These are phyloP conservation scores for Drosophila robusta DNA, from an alignment of 2,888 invertebrate genomes.

Conservation along the genomic window DNA sequence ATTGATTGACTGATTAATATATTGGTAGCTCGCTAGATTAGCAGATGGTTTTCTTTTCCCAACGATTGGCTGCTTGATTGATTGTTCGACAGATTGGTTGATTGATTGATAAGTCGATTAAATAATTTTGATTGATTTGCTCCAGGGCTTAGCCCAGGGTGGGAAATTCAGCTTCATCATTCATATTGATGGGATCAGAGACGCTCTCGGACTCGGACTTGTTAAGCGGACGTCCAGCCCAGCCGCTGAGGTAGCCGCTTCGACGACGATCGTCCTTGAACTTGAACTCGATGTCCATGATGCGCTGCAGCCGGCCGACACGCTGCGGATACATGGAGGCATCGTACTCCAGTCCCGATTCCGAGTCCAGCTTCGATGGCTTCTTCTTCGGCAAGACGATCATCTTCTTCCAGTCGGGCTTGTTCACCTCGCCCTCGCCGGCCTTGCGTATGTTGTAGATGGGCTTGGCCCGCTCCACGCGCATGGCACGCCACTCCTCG, in stretches of 20 bases:
- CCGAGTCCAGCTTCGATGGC: background rate
- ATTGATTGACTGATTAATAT: background rate
- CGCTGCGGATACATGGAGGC: slow-evolving; percentile 31
- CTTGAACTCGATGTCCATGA: slow-evolving; percentile 39
- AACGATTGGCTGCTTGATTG: no score
- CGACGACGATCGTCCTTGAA: slow-evolving; percentile 40
- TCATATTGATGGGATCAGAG: slow-evolving; percentile 24
- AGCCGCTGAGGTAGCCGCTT: slow-evolving; percentile 1
- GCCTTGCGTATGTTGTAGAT: slow-evolving; percentile 43
- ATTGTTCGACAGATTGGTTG: background rate
- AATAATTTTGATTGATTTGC: no score
- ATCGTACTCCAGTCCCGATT: slow-evolving; percentile 11
- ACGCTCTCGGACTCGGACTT: background rate
- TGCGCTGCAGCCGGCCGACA: slow-evolving; percentile 34
- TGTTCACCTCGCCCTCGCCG: slow-evolving; percentile 33
- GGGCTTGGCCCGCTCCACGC: slow-evolving; percentile 28
- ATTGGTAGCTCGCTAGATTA: no score
- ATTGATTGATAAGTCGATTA: background rate
- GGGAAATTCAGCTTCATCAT: slow-evolving; percentile 44
- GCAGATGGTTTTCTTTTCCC: background rate
- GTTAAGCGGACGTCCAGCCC: background rate
- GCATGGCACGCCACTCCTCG: slow-evolving; percentile 44
- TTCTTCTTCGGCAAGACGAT: slow-evolving; percentile 27
- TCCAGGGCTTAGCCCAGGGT: slow-evolving; percentile 15
- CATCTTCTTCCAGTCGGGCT: slow-evolving; percentile 42